Evolutionary conservation across 2,797 vertebrate genomes (phyloP), one percentile per base, ranked within the genome.

Genomic region (Ammospiza maritima): DNA sequence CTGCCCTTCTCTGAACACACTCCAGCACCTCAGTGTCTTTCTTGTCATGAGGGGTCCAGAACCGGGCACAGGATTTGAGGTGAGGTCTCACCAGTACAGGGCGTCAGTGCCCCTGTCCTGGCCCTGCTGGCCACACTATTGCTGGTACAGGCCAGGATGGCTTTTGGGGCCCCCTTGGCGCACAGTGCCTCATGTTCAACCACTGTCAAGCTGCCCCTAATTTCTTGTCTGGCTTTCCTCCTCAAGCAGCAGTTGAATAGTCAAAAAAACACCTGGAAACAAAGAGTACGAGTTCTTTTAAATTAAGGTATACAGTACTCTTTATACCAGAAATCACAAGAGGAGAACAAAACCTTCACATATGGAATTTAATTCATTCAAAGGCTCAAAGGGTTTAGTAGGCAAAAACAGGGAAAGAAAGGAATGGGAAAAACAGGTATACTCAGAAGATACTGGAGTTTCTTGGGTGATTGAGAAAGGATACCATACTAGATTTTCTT

Each of bases 211-310:
- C 38, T 47, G 58, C 12, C 13, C 8, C 23, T 3, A 4, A n/a
- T 79, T 50, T 50, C 17, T 69, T 88, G 9, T 27, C 26, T 50
- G 48, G 65, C 26, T 62, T 87, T 54, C 29, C 88, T 75, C 47
- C 13, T 78, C 26, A 69, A 71, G 61, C 0, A 1, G 6, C 2
- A 0, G 13, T 4, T 1, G 32, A 69, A 13, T 65, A 38, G 2
- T 26, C 18, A 50, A 9, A 19, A 73, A 53, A 62, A 0, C 34
- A 36, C 26, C 18, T 44, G 23, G 25, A 82, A 93, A 85, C 45
- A 69, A 86, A 42, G 13, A 45, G 7, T n/a, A 29, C 0, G 0
- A 42, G n/a, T 40, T 57, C 16, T 72, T 75, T 32, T n/a, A 89
- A 64, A 64, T 89, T 40, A 36, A 74, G 56, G 5, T 13, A 19